Percentiles rank a stretch among this genome's conserved stretches.
Conservation (phyloP, 2,888 invertebrate species). For the Pterostichus niger region DNA sequence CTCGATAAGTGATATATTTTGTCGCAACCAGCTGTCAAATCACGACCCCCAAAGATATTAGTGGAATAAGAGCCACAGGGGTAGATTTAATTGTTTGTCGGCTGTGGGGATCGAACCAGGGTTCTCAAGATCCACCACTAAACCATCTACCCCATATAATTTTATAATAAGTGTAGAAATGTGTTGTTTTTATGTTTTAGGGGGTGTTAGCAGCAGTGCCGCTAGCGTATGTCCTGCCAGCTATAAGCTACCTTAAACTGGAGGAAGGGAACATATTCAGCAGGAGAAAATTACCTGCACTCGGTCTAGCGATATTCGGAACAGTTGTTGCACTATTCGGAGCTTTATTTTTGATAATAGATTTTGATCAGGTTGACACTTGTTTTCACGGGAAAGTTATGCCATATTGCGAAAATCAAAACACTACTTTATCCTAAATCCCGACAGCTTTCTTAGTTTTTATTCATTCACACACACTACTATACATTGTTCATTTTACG, state of each 20-base stretch:
- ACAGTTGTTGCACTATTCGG: constrained; percentile 82
- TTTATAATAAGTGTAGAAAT: too few relatives aligned
- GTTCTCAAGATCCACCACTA: too few relatives aligned
- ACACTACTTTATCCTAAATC: constrained; percentile 50
- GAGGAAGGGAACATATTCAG: constrained; percentile 85
- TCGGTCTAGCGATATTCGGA: constrained; percentile 85
- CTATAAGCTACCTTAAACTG: constrained; percentile 87
- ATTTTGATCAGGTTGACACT: constrained; percentile 78
- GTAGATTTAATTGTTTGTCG: too few relatives aligned
- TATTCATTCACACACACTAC: too few relatives aligned
- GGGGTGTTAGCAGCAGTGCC: constrained; percentile 91
- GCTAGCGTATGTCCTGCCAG: constrained; percentile 89
- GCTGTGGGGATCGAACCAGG: too few relatives aligned
- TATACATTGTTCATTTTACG: too few relatives aligned
- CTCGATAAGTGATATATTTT: too few relatives aligned
- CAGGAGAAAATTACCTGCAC: constrained; percentile 84
- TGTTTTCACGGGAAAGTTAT: constrained; percentile 84
- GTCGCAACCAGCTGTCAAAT: too few relatives aligned
- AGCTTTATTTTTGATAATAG: constrained; percentile 79
- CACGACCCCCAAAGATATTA: too few relatives aligned
- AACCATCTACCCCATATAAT: too few relatives aligned
- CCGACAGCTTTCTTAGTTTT: too few relatives aligned
- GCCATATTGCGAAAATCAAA: constrained; percentile 79
- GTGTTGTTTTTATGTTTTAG: constrained; percentile 75
- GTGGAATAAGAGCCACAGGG: too few relatives aligned